Conservation (phyloP, 1,140 invertebrate genomes). For the Tetramorium alpestre region DNA sequence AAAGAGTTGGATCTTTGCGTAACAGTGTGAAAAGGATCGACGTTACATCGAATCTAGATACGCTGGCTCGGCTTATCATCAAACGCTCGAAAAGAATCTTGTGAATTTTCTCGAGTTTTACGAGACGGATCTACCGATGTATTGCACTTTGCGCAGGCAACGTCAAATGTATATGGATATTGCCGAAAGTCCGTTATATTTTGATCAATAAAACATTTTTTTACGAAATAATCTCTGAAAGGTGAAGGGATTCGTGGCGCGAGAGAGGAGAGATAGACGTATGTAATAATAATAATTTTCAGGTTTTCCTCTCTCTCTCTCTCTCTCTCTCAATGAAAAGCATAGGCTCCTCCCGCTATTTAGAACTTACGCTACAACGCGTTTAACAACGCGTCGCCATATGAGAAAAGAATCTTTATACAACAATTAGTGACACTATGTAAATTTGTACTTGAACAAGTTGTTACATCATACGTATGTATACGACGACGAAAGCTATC, state of each 20-base stretch:
- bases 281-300: no score
- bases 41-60: slow-evolving; percentile 57
- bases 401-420: neutral
- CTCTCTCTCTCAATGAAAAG: neutral
- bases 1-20: neutral
- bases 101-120: slow-evolving; percentile 70
- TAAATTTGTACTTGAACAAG: neutral
- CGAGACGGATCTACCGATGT: slow-evolving; percentile 71
- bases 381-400: neutral
- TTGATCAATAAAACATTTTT: slow-evolving; percentile 38
- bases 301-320: neutral
- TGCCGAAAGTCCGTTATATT: slow-evolving; percentile 64
- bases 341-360: neutral
- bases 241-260: neutral
- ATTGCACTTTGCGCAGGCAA: slow-evolving; percentile 63
- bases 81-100: slow-evolving; percentile 67
- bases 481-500: no score
- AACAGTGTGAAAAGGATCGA: slow-evolving; percentile 64
- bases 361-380: neutral
- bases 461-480: neutral
- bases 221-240: neutral
- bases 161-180: slow-evolving; percentile 62
- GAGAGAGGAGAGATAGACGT: no score
- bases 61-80: slow-evolving; percentile 64
- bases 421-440: neutral